Base-by-base conservation (phyloP, 1,140 invertebrate genomes). In the Formica selysi region DNA sequence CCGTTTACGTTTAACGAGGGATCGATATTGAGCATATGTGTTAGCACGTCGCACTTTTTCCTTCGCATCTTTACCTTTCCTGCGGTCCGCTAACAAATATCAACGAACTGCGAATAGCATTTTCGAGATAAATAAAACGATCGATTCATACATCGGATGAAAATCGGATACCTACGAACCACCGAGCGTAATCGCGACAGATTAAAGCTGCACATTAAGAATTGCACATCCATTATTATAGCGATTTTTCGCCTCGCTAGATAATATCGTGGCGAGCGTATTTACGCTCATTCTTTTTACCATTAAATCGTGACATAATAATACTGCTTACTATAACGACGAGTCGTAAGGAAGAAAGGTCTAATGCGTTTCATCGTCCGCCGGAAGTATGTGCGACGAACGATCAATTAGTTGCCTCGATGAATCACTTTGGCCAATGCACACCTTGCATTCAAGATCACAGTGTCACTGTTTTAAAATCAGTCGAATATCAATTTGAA, bases 21-120 rank as follows among this genome's bases (percentile, higher is more conserved):
- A 87, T 87, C 73, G 67, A 87, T 87, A 86, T 89, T 90, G 89
- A 89, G 89, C 88, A 89, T 90, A 59, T 22, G 22, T 64, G 59
- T 73, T 41, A 36, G 57, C 61, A 73, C 70, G 59, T 54, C 73
- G 44, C 59, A 54, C 26, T 36, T 26, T 36, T 68, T 51, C 51
- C 38, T 62, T 73, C 57, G 76, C 32, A n/a, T 22, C 22, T 48
- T 36, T 67, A 71, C 62, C 38, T 83, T 16, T n/a, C 16, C 54
- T 54, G 51, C 57, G 54, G 81, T 83, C 61, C 76, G 36, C 26
- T 59, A 59, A 38, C 57, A 29, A 51, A 87, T 84, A 11, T 57
- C 80, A 76, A 36, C 54, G 70, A 29, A 29, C 76, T 70, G 54
- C 26, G 29, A 67, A 22, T 36, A 67, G 38, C 61, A 48, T 51